phyloP scores from a whole-genome alignment of 1,140 invertebrate species.

The Bombus difficillimus region DNA sequence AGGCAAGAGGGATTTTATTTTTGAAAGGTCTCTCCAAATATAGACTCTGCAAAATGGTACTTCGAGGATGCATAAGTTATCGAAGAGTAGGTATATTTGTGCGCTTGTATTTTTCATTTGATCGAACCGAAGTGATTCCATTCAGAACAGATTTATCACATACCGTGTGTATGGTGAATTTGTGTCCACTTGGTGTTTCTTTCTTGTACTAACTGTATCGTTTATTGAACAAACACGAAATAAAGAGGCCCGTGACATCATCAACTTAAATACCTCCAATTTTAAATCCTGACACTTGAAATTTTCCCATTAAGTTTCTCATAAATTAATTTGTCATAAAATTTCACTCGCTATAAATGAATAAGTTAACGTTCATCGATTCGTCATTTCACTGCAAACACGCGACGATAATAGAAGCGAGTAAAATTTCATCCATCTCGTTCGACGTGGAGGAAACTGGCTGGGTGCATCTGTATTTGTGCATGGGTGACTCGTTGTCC shows the following conservation, averaged over 20 bases:
- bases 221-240: too few species aligned
- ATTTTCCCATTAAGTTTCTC: too few species aligned
- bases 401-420: too few species aligned
- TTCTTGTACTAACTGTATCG: too few species aligned
- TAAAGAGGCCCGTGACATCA: too few species aligned
- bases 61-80: background rate
- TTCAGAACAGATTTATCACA: too few species aligned
- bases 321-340: background rate
- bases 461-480: background rate
- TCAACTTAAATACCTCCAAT: too few species aligned
- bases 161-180: too few species aligned
- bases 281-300: too few species aligned
- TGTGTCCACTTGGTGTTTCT: too few species aligned
- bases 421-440: background rate
- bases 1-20: too few species aligned
- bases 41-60: background rate
- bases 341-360: background rate
- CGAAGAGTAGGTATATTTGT: background rate
- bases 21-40: background rate
- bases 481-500: background rate
- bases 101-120: background rate
- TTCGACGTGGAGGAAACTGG: background rate
- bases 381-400: background rate
- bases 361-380: background rate
- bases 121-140: background rate